Evolutionary conservation across 2,888 invertebrate species (phyloP).

Genomic region (Perithous albicinctus): DNA sequence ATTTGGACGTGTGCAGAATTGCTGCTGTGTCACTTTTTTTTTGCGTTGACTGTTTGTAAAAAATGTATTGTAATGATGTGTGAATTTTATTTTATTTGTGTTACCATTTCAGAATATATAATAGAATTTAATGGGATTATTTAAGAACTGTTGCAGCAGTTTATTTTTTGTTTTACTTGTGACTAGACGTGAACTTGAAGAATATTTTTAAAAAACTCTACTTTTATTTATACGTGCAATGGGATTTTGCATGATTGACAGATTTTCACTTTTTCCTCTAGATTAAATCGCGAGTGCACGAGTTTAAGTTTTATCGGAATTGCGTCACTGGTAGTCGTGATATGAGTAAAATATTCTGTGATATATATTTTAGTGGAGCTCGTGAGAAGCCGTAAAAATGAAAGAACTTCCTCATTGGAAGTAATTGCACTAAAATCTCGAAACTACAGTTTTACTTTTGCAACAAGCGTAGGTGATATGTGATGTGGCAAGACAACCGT

Average conservation of each 20-base stretch:
- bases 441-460: background rate
- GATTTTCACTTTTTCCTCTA: background rate
- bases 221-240: background rate
- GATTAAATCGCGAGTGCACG: background rate
- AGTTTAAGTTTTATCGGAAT: background rate
- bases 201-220: background rate
- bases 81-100: background rate
- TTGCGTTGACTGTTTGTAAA: too few species aligned
- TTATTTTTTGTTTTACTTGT: background rate
- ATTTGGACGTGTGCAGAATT: too few species aligned
- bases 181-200: background rate
- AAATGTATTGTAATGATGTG: too few species aligned
- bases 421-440: background rate
- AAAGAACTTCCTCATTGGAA: background rate
- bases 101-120: too few species aligned
- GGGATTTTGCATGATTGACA: background rate
- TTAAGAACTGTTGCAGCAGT: too few species aligned
- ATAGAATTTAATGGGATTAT: too few species aligned
- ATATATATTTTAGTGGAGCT: background rate
- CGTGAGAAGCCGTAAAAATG: background rate
- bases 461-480: background rate
- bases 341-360: background rate
- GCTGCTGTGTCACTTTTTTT: too few species aligned
- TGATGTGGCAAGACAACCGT: too few species aligned
- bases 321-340: background rate